Evolutionary conservation across 2,797 vertebrate genomes (phyloP).

Genomic region (Myotis planiceps): DNA sequence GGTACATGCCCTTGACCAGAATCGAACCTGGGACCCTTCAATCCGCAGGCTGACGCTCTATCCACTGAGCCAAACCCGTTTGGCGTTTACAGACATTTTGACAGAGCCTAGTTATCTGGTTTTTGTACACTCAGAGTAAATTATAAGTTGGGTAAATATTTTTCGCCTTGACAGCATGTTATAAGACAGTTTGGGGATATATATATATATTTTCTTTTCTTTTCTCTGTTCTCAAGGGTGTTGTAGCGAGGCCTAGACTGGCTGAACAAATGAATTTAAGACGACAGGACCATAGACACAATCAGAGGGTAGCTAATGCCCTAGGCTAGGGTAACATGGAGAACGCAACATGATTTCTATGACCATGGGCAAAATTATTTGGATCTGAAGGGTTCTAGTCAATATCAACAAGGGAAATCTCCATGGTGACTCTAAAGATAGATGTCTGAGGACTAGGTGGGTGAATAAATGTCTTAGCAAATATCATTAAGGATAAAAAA

Average conservation of each 20-base stretch:
- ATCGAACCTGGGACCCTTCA: no score
- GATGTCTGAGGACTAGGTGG: neutral
- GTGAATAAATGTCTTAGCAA: neutral
- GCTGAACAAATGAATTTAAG: neutral
- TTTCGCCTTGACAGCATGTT: neutral
- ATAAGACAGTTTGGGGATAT: neutral
- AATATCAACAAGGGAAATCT: neutral
- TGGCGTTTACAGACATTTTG: neutral
- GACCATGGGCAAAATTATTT: neutral
- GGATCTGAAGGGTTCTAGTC: neutral
- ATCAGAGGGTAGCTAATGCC: neutral
- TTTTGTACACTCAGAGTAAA: neutral
- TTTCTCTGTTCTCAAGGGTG: neutral
- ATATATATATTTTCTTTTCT: neutral
- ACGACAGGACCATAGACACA: neutral
- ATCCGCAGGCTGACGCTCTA: no score
- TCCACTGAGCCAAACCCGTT: no score
- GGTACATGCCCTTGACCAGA: no score
- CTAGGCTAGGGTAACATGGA: neutral
- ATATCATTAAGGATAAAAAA: neutral
- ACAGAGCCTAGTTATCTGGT: neutral
- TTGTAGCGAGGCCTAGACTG: neutral
- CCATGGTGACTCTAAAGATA: neutral
- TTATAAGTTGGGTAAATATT: neutral
- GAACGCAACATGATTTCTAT: neutral